Evolutionary conservation across 1,140 invertebrate species (phyloP), one percentile per base, ranked within the genome.

Genomic region (Hyphantria cunea): DNA sequence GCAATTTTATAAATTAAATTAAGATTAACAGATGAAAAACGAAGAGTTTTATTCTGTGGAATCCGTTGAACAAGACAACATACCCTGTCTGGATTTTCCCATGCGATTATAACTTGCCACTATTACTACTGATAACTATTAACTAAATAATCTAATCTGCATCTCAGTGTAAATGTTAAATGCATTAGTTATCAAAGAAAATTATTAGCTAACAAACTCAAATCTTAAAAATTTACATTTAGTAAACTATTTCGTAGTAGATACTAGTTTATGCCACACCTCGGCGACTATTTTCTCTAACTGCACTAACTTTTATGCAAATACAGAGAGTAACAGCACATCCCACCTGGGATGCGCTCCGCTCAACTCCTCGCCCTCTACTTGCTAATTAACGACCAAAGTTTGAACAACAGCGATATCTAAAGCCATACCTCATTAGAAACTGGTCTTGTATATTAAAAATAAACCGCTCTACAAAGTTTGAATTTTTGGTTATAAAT

Each of bases 221-320:
- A 25, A 25, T 1, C 17, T 25, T 25, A 3, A 25, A n/a, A 25
- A 25, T 25, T 3, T 25, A 5, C 17, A 5, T 25, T 25, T 25
- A 25, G 5, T 25, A 25, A 25, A 25, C 17, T 25, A 5, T 44
- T 3, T 39, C 37, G 37, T 42, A 58, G 44, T 58, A 44, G 48
- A 58, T 31, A 58, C 31, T 59, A 50, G 56, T 59, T 59, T 47
- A 59, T 41, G 37, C 13, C 32, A 50, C 45, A 56, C 47, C 56
- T 34, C 2, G 15, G 45, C 42, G 54, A 49, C 41, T 44, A 59
- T 68, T 62, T 70, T 66, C 64, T 65, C 60, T 66, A 70, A 71
- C 52, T 71, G 68, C 65, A 66, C 70, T 69, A 70, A 78, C 68
- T 72, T 75, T 75, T 70, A 75, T 73, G 70, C 69, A 78, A 75